Evolutionary conservation across 2,797 vertebrate genomes (phyloP), one percentile per base, ranked within the genome.

Genomic region (Anableps anableps): DNA sequence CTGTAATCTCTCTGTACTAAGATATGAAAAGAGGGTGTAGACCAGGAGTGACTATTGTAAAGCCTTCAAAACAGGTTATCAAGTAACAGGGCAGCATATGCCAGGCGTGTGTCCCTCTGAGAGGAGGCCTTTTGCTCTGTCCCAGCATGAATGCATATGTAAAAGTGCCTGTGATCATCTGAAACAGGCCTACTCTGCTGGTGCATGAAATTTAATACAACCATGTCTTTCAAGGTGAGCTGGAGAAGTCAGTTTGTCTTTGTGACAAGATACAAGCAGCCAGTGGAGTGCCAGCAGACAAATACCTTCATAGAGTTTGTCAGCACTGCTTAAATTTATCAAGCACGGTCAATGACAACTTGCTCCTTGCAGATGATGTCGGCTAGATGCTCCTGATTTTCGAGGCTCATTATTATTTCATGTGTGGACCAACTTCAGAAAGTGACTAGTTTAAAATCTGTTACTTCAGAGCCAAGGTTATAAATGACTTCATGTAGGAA

Each of bases 1-100:
- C 38, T 17, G 31, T 60, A 51, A 75, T 81, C 62, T 83, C 45
- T 58, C 64, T n/a, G 72, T 48, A 5, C 50, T 26, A 2, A 50
- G 36, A 79, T 79, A 83, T 86, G 81, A 93, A 88, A 92, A 85
- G 81, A 85, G 73, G 91, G 91, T 73, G 89, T 89, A 36, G 62
- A 83, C 83, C 70, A 31, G 64, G 26, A 74, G 43, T 81, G 82
- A 58, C 88, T 87, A 90, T 95, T 94, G 86, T 91, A 75, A 74
- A 0, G 19, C 80, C 79, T 90, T 77, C 85, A 92, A 94, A 95
- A 95, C 93, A 95, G 91, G 93, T 9, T 94, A 94, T 96, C 93
- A 83, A 90, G 93, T 96, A 88, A 94, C 96, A 80, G 77, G 14
- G 76, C 89, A 90, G 88, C 95, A 96, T 93, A 95, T 96, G 96